Conservation (phyloP, 2,888 invertebrate species). For the Pteria penguin region DNA sequence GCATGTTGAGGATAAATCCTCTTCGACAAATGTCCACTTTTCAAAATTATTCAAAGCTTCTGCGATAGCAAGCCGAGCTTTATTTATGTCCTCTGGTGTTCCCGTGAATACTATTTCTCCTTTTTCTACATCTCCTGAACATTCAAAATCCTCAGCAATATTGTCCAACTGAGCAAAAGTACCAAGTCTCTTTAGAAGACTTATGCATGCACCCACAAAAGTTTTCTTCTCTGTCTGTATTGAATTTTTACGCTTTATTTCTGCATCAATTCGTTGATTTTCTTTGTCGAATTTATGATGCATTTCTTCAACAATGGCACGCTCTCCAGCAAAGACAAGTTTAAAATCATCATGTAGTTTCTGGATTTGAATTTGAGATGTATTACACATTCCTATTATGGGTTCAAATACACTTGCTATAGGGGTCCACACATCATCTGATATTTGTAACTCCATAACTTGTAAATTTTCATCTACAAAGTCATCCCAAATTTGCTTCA, state of each 20-base stretch:
- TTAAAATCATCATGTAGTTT: not conserved
- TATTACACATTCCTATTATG: not conserved
- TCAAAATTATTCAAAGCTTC: conserved; percentile 8
- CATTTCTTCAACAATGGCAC: conserved; percentile 10
- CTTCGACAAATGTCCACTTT: conserved; percentile 9
- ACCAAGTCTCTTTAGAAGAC: conserved; percentile 11
- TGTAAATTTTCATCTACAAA: conserved; percentile 23
- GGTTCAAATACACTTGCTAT: conserved; percentile 9
- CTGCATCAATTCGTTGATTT: conserved; percentile 15
- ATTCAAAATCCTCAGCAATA: conserved; percentile 28
- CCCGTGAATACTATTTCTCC: conserved; percentile 23
- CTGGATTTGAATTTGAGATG: conserved; percentile 1
- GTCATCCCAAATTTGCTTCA: conserved; percentile 23
- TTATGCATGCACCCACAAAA: not conserved
- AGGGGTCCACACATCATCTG: conserved; percentile 14
- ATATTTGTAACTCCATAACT: conserved; percentile 12
- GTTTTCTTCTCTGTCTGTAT: conserved; percentile 7
- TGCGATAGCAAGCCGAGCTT: conserved; percentile 18
- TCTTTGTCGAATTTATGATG: conserved; percentile 6
- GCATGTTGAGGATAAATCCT: conserved; percentile 8
- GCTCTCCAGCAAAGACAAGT: conserved; percentile 31
- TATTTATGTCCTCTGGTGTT: conserved; percentile 26
- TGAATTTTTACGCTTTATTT: conserved; percentile 26
- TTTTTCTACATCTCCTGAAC: conserved; percentile 4
- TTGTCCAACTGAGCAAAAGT: conserved; percentile 14